Percentiles rank a stretch among this genome's conserved stretches.
Conservation (phyloP, 2,113 vertebrate genomes). For the Mus musculus region GRCm39 chr5:36962501-36963000, state of each 20-base stretch:
- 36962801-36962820: background rate
- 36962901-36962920: background rate
- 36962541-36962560: background rate
- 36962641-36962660: background rate
- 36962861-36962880: background rate
- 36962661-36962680: too few species aligned
- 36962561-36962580: background rate
- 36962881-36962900: too few species aligned
- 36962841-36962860: background rate
- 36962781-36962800: conserved; percentile 7
- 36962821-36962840: background rate
- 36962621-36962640: background rate
- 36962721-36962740: background rate
- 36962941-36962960: background rate
- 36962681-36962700: background rate
- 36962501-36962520: background rate
- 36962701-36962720: background rate
- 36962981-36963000: background rate
- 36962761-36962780: conserved; percentile 10
- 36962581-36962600: background rate
- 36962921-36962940: background rate
- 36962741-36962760: background rate
- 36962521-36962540: background rate
- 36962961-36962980: too few species aligned
- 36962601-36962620: background rate